These are phyloP conservation scores for Cancer borealis DNA, from an alignment of 2,888 invertebrate genomes.

Conservation along the genomic window DNA sequence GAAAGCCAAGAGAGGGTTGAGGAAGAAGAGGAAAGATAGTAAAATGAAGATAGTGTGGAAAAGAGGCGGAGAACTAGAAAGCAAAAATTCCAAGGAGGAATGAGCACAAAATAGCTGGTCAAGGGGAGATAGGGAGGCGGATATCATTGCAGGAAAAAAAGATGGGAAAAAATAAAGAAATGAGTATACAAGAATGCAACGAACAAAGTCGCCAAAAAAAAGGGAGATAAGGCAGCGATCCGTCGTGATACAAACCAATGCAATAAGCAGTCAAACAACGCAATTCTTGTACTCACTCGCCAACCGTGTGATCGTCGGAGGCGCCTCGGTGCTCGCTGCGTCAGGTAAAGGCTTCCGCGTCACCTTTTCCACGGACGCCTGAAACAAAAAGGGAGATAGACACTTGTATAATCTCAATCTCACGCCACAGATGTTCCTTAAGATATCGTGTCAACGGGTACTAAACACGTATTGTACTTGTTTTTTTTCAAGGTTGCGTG, in stretches of 20 bases:
- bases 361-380: background rate
- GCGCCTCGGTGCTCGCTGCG: background rate
- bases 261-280: background rate
- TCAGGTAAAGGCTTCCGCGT: background rate
- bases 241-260: background rate
- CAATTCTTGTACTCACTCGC: background rate
- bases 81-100: background rate
- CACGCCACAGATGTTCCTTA: background rate
- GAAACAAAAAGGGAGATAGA: background rate
- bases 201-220: too few species aligned
- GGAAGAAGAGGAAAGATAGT: background rate
- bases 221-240: background rate
- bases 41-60: background rate
- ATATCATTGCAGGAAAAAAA: too few species aligned
- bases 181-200: background rate
- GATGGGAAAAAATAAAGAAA: background rate
- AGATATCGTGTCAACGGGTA: background rate
- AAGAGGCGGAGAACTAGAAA: background rate
- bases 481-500: background rate
- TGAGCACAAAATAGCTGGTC: background rate
- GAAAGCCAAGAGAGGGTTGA: background rate
- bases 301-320: background rate
- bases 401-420: background rate
- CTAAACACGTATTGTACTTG: background rate
- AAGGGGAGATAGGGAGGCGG: too few species aligned